phyloP scores from a whole-genome alignment of 2,797 vertebrate genomes.

The Microhierax caerulescens region DNA sequence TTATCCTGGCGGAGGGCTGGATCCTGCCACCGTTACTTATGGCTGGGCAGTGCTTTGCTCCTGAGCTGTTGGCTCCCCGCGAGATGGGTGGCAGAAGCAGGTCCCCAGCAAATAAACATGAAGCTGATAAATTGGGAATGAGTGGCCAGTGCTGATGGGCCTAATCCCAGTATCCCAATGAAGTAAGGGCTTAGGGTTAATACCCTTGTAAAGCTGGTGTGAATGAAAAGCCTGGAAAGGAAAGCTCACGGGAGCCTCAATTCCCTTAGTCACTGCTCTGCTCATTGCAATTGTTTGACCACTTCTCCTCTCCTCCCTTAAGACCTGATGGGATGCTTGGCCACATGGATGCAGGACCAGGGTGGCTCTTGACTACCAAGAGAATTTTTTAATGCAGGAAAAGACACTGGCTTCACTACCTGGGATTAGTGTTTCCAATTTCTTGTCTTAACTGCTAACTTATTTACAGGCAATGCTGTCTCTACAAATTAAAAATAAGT shows the following conservation, averaged over 20 bases:
- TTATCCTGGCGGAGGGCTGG: not conserved
- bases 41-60: not conserved
- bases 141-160: not conserved
- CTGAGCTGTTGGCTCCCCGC: not conserved
- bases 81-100: not conserved
- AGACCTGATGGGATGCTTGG: not conserved
- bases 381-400: not conserved
- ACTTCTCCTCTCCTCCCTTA: not conserved
- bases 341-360: not conserved
- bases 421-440: not conserved
- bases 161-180: not conserved
- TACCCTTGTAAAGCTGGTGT: not conserved
- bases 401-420: not conserved
- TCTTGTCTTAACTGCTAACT: not conserved
- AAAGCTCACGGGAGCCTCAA: not conserved
- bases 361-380: not conserved
- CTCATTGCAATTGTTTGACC: not conserved
- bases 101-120: not conserved
- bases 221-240: not conserved
- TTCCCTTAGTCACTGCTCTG: not conserved
- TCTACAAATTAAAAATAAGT: not conserved
- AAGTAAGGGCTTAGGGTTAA: not conserved
- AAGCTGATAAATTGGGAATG: not conserved
- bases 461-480: not conserved
- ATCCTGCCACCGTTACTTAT: not conserved